These are phyloP conservation scores for Heterocephalus glaber DNA, from an alignment of 2,113 vertebrate genomes.

Conservation along the genomic window DNA sequence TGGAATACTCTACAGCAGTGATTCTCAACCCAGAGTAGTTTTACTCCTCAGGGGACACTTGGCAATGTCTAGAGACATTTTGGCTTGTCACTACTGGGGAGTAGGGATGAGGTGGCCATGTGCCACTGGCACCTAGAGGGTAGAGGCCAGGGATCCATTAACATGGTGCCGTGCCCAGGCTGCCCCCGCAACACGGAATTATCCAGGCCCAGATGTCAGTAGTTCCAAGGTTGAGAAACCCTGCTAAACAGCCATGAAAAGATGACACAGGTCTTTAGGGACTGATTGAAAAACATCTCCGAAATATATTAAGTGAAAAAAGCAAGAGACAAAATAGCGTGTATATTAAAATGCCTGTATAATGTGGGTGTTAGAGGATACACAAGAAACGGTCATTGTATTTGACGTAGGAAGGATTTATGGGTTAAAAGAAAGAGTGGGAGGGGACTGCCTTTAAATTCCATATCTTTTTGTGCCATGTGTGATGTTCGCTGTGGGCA, in stretches of 20 bases:
- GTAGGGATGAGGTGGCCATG: background rate
- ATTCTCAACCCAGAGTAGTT: background rate
- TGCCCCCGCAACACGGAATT: background rate
- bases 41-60: background rate
- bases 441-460: background rate
- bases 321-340: background rate
- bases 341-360: background rate
- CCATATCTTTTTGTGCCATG: background rate
- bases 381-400: background rate
- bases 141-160: background rate
- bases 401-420: background rate
- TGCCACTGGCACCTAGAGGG: background rate
- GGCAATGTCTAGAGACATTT: background rate
- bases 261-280: background rate
- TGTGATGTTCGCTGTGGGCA: background rate
- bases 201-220: background rate
- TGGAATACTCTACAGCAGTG: background rate
- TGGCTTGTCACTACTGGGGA: background rate
- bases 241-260: background rate
- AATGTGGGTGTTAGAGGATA: accelerated
- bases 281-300: background rate
- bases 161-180: background rate
- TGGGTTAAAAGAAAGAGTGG: background rate
- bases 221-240: background rate
- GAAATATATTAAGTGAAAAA: background rate